Evolutionary conservation across 2,888 invertebrate species (phyloP).

Genomic region (Troides oblongomaculatus): DNA sequence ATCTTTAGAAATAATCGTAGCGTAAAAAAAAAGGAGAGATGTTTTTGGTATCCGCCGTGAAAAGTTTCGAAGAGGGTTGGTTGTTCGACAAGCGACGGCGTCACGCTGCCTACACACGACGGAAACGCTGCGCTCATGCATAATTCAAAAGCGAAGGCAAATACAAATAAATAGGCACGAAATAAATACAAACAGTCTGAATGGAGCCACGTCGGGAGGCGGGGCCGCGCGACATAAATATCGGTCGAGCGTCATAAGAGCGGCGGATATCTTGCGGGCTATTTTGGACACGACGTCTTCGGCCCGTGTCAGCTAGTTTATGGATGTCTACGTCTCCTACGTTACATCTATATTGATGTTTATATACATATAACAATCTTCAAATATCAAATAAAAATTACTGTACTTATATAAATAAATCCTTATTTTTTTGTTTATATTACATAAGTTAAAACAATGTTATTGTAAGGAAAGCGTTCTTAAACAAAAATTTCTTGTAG

Average conservation of each 20-base stretch:
- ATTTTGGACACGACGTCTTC: slow-evolving; percentile 58
- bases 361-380: slow-evolving; percentile 21
- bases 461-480: too few relatives aligned
- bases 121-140: slow-evolving; percentile 77
- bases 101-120: slow-evolving; percentile 80
- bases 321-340: slow-evolving; percentile 29
- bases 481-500: too few relatives aligned
- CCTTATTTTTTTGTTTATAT: too few relatives aligned
- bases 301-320: slow-evolving; percentile 34
- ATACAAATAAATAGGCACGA: slow-evolving; percentile 79
- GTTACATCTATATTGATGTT: slow-evolving; percentile 19
- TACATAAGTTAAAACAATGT: too few relatives aligned
- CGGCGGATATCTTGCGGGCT: slow-evolving; percentile 68
- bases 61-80: slow-evolving; percentile 46
- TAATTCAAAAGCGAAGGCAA: slow-evolving; percentile 77
- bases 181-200: slow-evolving; percentile 80
- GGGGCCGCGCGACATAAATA: slow-evolving; percentile 78
- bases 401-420: too few relatives aligned
- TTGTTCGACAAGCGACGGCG: slow-evolving; percentile 50
- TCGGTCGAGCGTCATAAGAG: slow-evolving; percentile 74
- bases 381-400: not conserved
- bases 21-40: slow-evolving; percentile 17
- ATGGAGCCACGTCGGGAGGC: slow-evolving; percentile 76
- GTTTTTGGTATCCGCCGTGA: slow-evolving; percentile 34
- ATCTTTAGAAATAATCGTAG: slow-evolving; percentile 31